phyloP scores from a whole-genome alignment of 2,113 vertebrate species.

The Buteo buteo region DNA sequence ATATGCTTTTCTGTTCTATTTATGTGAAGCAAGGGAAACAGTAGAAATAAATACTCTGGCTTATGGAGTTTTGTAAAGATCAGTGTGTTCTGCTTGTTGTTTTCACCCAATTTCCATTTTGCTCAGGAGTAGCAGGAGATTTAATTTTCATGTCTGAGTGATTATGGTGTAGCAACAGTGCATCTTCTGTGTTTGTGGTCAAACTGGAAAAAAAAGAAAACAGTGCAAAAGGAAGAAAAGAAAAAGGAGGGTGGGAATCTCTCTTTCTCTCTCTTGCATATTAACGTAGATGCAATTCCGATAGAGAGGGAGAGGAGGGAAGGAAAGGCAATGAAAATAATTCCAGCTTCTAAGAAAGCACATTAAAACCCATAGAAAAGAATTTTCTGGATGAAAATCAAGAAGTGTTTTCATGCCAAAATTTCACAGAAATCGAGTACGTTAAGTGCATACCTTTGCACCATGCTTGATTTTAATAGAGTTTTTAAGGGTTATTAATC shows the following conservation, averaged over 20 bases:
- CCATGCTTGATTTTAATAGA: not conserved
- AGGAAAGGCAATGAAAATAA: not conserved
- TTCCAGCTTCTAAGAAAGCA: not conserved
- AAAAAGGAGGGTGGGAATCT: not conserved
- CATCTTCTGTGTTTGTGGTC: not conserved
- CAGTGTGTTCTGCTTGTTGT: not conserved
- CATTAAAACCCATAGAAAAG: not conserved
- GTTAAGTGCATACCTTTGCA: not conserved
- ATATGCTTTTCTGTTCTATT: not conserved
- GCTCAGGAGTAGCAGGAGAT: not conserved
- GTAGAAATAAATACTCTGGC: not conserved
- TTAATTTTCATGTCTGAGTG: not conserved
- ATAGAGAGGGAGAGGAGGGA: not conserved
- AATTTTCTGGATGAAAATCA: not conserved
- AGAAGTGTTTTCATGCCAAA: not conserved
- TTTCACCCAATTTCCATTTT: not conserved
- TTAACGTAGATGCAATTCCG: not conserved
- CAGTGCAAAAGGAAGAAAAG: not conserved
- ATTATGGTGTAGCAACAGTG: not conserved
- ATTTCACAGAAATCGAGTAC: not conserved
- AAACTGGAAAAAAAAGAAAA: not conserved
- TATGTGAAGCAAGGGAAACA: not conserved
- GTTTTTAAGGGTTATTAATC: not conserved
- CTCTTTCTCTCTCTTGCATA: not conserved
- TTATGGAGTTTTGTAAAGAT: not conserved